Evolutionary conservation across 2,113 vertebrate species (phyloP), one percentile per base, ranked within the genome.

Genomic region (Thunnus thynnus): DNA sequence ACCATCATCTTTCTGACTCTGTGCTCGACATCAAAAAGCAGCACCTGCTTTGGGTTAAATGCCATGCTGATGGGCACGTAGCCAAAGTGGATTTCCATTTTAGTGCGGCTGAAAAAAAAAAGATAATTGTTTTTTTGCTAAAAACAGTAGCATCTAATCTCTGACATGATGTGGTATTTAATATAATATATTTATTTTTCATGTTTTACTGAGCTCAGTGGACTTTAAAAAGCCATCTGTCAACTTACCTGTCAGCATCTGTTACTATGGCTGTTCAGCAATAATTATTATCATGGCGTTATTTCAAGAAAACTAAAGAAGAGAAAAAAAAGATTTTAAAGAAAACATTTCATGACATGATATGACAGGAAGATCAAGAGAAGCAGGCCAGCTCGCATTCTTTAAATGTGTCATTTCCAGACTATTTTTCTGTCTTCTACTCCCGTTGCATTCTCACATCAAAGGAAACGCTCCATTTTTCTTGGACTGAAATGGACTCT

Each of bases 161-260:
- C 76, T 71, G 69, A 88, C 82, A 88, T 54, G 72, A 86, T 88
- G 84, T 67, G 16, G 48, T 72, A 41, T 87, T 62, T 57, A 17
- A 17, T 2, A 48, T 81, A 72, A 44, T 84, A 76, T 83, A 71
- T 87, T 84, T 84, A 70, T 89, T 82, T 84, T 27, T 63, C 14
- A 3, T 65, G 36, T 70, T 86, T 74, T 11, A 80, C 74, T 12
- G 56, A 80, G 83, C 67, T 78, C 73, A 30, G 78, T 84, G 85
- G 83, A 85, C 90, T 87, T 85, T 63, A 87, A 91, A 91, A 85
- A 85, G 78, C 86, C 88, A 91, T 88, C 91, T 88, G 91, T 89
- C 92, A 91, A 72, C 84, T 25, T 81, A 91, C 89, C 91, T 92
- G 87, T 91, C 90, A 92, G 73, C 84, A 89, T 90, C 83, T 92